Percentiles rank a stretch among this genome's conserved stretches.
Conservation (phyloP, 2,113 vertebrate genomes). For the Xenotilapia longispinis region DNA sequence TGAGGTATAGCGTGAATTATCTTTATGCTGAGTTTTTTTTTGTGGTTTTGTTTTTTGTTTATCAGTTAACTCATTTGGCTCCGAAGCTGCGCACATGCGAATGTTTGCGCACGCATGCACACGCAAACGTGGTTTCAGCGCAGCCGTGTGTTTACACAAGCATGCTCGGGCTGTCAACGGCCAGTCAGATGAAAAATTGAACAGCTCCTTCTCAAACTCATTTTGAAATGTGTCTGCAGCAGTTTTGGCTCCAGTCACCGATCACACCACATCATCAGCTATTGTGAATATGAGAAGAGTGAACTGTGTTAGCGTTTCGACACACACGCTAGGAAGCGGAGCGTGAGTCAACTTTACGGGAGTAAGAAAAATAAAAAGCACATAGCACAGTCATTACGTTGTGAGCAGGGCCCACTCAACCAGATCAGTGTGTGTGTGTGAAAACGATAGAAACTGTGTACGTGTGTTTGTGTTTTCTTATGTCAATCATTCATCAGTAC, state of each 20-base stretch:
- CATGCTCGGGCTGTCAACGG: slow-evolving; percentile 30
- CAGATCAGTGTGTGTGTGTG: slow-evolving; percentile 16
- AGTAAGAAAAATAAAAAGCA: slow-evolving; percentile 52
- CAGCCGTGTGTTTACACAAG: slow-evolving; percentile 32
- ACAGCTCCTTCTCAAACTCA: slow-evolving; percentile 48
- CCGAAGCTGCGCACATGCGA: background rate
- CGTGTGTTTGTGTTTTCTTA: background rate
- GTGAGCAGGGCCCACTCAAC: slow-evolving; percentile 45
- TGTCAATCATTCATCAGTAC: slow-evolving; percentile 29
- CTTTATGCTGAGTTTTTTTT: background rate
- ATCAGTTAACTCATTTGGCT: background rate
- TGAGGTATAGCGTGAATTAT: background rate
- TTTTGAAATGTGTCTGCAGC: slow-evolving; percentile 58
- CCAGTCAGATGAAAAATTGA: slow-evolving; percentile 60
- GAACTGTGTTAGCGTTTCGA: slow-evolving; percentile 45
- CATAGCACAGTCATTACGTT: slow-evolving; percentile 55
- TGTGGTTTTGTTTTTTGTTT: background rate
- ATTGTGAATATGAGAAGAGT: slow-evolving; percentile 45
- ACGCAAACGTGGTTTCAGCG: background rate
- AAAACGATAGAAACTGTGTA: background rate
- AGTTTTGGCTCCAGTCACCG: slow-evolving; percentile 55
- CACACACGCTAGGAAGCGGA: slow-evolving; percentile 1
- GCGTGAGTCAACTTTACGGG: slow-evolving; percentile 50
- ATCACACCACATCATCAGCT: slow-evolving; percentile 56
- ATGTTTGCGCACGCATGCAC: background rate